These are phyloP conservation scores for Oligia strigilis DNA, from an alignment of 2,888 invertebrate species.

Conservation along the genomic window DNA sequence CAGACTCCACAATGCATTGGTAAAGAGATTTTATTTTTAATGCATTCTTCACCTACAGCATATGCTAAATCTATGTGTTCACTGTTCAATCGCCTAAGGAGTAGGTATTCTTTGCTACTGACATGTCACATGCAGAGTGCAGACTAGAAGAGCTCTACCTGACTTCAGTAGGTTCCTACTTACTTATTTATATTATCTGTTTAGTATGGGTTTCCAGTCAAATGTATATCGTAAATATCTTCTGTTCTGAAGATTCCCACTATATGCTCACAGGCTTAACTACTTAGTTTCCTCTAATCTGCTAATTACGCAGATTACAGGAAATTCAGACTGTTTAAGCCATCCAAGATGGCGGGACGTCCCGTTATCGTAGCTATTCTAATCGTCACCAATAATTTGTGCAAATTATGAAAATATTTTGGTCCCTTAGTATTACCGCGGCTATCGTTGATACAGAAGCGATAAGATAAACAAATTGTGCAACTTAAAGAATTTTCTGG, in stretches of 20 bases:
- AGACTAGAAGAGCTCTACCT: background rate
- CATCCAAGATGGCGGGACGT: conserved; percentile 11
- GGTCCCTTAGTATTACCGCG: background rate
- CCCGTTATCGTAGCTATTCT: conserved; percentile 11
- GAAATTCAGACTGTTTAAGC: background rate
- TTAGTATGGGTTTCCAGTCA: background rate
- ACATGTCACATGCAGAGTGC: background rate
- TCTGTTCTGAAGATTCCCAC: background rate
- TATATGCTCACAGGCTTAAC: background rate
- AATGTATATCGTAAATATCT: background rate
- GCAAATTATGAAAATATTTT: conserved; percentile 4
- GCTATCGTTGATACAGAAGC: conserved; percentile 15
- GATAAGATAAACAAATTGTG: background rate
- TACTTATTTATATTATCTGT: background rate
- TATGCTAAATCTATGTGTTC: background rate
- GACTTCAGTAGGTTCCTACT: background rate
- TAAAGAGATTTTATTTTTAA: background rate
- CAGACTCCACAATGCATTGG: background rate
- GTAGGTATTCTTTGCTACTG: background rate
- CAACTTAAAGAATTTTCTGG: background rate
- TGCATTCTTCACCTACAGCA: background rate
- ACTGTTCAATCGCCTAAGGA: background rate
- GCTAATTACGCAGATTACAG: background rate
- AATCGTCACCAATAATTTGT: conserved; percentile 9
- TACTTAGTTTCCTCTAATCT: too few relatives aligned